A percentile compares a stretch with the other conserved stretches of the same genome.
Conservation (phyloP, 2,888 invertebrate species). For the Auanema sp. region DNA sequence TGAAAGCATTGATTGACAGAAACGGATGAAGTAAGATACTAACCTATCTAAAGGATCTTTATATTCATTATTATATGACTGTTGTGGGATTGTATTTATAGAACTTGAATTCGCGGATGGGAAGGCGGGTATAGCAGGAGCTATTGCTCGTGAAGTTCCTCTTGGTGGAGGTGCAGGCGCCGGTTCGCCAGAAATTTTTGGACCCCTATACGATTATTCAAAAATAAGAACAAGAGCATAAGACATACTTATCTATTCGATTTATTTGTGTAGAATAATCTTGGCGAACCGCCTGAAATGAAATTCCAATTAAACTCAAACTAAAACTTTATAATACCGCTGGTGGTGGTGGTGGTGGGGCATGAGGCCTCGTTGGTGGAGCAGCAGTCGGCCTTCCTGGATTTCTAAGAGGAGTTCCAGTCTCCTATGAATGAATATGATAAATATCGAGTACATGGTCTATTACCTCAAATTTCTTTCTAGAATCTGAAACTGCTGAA, state of each 20-base stretch:
- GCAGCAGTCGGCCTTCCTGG: conserved; percentile 18
- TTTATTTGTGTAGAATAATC: background rate
- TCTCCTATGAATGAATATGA: no score
- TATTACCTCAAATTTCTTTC: no score
- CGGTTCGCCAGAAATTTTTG: conserved; percentile 5
- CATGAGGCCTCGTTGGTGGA: conserved; percentile 27
- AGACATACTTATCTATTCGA: conserved; percentile 3
- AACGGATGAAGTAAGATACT: background rate
- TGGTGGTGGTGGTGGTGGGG: conserved; percentile 18
- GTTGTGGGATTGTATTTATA: no score
- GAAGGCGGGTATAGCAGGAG: background rate
- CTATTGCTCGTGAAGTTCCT: conserved; percentile 12
- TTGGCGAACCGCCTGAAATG: background rate
- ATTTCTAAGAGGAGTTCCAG: no score
- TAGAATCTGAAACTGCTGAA: conserved; percentile 1
- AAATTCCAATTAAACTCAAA: no score
- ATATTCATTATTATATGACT: no score
- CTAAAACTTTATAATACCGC: no score
- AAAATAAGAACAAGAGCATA: background rate
- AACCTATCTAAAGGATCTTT: conserved; percentile 7
- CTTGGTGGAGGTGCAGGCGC: conserved; percentile 25
- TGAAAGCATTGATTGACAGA: conserved; percentile 6
- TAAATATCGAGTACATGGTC: no score
- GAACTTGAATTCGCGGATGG: background rate
- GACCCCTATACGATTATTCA: conserved; percentile 8